Evolutionary conservation across 2,113 vertebrate species (phyloP).

Genomic region (Pogona vitticeps): DNA sequence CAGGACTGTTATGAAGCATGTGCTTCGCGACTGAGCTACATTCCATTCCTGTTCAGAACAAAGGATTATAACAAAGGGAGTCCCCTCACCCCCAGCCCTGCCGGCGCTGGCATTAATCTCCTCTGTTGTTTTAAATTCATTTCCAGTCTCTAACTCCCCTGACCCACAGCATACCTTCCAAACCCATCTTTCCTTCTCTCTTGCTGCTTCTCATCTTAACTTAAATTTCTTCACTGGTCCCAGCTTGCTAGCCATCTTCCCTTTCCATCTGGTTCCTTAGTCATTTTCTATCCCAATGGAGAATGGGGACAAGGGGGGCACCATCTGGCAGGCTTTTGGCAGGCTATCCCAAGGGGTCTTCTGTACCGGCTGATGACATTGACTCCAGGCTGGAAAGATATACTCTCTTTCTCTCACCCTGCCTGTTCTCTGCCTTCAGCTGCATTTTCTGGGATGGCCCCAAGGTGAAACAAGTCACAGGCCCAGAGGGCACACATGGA

Average conservation of each 20-base stretch:
- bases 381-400: background rate
- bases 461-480: background rate
- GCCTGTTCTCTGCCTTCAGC: background rate
- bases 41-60: background rate
- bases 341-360: background rate
- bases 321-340: constrained; percentile 11
- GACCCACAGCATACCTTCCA: background rate
- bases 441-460: background rate
- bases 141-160: background rate
- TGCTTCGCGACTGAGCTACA: background rate
- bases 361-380: background rate
- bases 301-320: background rate
- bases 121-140: background rate
- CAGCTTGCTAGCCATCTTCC: background rate
- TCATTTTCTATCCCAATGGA: background rate
- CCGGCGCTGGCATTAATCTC: too few species aligned
- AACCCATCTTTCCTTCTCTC: background rate
- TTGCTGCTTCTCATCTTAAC: background rate
- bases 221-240: background rate
- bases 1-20: background rate
- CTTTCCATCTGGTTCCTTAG: background rate
- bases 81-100: too few species aligned
- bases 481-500: constrained; percentile 9
- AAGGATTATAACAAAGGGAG: background rate
- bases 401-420: background rate